Percentiles rank a stretch among this genome's conserved stretches.
Conservation (phyloP, 2,888 invertebrate species). For the Apodemia zela region DNA sequence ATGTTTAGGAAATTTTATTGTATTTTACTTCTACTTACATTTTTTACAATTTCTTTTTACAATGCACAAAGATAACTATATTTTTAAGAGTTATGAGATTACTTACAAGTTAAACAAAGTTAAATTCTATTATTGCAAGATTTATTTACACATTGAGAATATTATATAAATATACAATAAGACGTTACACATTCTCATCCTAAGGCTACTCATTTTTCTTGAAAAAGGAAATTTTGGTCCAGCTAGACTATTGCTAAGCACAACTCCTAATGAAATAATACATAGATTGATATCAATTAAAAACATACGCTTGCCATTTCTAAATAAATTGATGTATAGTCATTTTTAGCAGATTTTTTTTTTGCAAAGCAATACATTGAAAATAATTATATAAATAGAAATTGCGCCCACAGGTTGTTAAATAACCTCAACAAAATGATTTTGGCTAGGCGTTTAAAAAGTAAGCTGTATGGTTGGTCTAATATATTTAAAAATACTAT, state of each 20-base stretch:
- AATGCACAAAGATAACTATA: conserved; percentile 54
- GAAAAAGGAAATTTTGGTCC: conserved; percentile 78
- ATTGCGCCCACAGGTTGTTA: too few species aligned
- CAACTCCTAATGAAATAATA: conserved; percentile 48
- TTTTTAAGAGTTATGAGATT: conserved; percentile 49
- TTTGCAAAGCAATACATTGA: too few species aligned
- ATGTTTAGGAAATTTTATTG: conserved; percentile 77
- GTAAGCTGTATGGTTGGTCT: too few species aligned
- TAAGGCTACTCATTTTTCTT: conserved; percentile 52
- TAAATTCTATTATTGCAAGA: conserved; percentile 72
- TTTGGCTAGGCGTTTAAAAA: too few species aligned
- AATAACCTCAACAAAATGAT: too few species aligned
- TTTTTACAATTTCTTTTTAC: conserved; percentile 75
- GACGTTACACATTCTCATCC: conserved; percentile 49
- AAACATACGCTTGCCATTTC: too few species aligned
- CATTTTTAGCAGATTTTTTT: too few species aligned
- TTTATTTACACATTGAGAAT: conserved; percentile 68
- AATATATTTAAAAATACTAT: too few species aligned
- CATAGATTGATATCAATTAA: background rate
- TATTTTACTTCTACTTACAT: conserved; percentile 76
- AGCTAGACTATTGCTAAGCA: conserved; percentile 76
- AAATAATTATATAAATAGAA: too few species aligned
- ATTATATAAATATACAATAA: conserved; percentile 61
- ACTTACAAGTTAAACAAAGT: conserved; percentile 66
- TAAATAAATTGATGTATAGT: too few species aligned